Conservation (phyloP, 1,140 invertebrate species). For the Drosophila jambulina region DNA sequence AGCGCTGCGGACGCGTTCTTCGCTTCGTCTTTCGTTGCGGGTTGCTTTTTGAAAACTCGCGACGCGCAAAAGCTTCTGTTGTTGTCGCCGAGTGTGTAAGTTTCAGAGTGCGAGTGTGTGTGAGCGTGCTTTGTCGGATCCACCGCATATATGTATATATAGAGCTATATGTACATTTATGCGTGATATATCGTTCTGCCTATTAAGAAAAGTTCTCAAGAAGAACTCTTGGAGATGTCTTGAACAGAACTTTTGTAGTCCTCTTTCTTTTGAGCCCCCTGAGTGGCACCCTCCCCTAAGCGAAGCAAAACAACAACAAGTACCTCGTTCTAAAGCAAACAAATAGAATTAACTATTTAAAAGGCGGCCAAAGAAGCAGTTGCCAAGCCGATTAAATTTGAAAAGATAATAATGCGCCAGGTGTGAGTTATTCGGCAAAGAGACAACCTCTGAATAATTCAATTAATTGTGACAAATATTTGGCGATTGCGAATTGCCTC, state of each 20-base stretch:
- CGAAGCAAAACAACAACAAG: constrained; percentile 8
- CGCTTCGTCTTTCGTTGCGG: constrained; percentile 34
- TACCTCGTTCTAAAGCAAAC: constrained; percentile 1
- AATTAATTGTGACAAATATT: constrained; percentile 48
- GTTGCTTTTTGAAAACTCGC: constrained; percentile 17
- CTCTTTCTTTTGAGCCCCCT: background rate
- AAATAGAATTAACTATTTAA: constrained; percentile 22
- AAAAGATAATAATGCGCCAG: constrained; percentile 35
- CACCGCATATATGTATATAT: constrained; percentile 18
- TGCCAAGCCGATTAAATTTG: constrained; percentile 43
- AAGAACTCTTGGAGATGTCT: constrained; percentile 23
- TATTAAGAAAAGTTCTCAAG: constrained; percentile 43
- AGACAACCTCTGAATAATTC: constrained; percentile 35
- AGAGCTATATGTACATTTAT: constrained; percentile 8
- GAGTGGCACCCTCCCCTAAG: background rate
- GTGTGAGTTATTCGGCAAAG: constrained; percentile 18
- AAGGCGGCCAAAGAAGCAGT: constrained; percentile 12
- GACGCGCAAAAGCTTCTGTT: constrained; percentile 49
- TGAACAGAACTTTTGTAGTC: background rate
- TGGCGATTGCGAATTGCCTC: constrained; percentile 23
- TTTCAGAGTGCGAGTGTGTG: constrained; percentile 33
- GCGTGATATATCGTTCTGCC: constrained; percentile 20
- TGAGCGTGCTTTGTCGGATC: constrained; percentile 52
- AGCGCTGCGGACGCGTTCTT: constrained; percentile 61
- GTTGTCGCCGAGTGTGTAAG: constrained; percentile 44